Conservation (phyloP, 2,888 invertebrate genomes). For the Mimumesa dahlbomi region DNA sequence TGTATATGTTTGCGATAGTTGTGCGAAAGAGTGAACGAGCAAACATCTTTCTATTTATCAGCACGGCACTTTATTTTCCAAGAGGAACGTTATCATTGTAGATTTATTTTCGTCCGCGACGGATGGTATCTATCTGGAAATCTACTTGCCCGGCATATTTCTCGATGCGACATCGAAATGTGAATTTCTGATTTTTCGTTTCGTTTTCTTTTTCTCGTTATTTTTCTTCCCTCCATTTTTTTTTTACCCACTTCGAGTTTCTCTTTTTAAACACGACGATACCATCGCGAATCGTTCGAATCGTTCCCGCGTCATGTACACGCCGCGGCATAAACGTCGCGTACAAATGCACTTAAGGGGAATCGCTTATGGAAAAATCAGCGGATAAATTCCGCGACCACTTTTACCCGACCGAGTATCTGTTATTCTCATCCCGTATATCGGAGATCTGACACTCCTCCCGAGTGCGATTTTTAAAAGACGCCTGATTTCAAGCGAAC, state of each 20-base stretch:
- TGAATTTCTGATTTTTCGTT: slow-evolving; percentile 28
- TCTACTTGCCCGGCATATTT: slow-evolving; percentile 6
- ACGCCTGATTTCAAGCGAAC: too few species aligned
- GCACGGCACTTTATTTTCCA: slow-evolving; percentile 6
- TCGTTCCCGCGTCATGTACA: slow-evolving; percentile 45
- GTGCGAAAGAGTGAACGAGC: not conserved
- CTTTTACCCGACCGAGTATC: slow-evolving; percentile 19
- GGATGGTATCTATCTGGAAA: slow-evolving; percentile 20
- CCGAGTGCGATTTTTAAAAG: too few species aligned
- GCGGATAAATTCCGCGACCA: slow-evolving; percentile 37
- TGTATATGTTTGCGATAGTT: not conserved
- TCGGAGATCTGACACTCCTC: too few species aligned
- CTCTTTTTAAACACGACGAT: slow-evolving; percentile 9
- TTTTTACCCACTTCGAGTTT: not conserved
- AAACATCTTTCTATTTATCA: not conserved
- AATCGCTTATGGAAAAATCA: slow-evolving; percentile 40
- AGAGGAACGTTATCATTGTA: slow-evolving; percentile 10
- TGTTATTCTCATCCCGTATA: slow-evolving; percentile 14
- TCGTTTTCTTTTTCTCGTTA: too few species aligned
- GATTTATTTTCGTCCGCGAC: slow-evolving; percentile 20
- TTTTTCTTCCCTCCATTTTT: slow-evolving; percentile 19
- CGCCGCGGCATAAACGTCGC: slow-evolving; percentile 52
- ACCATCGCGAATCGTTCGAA: slow-evolving; percentile 26
- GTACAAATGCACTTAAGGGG: slow-evolving; percentile 45
- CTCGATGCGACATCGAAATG: slow-evolving; percentile 8